phyloP scores from a whole-genome alignment of 2,113 vertebrate species.

The Pangasianodon gigas region DNA sequence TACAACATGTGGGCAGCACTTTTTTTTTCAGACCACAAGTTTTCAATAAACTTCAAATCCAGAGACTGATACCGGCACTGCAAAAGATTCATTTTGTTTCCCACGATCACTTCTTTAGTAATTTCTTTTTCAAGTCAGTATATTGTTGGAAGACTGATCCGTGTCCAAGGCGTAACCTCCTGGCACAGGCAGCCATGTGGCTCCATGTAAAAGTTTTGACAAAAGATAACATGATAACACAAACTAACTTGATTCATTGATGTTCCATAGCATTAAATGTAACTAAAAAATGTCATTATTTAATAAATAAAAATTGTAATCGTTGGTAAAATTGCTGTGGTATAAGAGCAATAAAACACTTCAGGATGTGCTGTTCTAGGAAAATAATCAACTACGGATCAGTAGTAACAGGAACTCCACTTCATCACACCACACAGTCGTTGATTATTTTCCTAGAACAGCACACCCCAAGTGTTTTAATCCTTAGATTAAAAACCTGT shows the following conservation, averaged over 20 bases:
- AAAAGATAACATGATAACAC: not conserved
- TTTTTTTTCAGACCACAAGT: not conserved
- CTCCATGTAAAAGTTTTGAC: no score
- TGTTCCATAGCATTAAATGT: not conserved
- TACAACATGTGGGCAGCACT: not conserved
- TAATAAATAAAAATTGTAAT: not conserved
- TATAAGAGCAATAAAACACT: not conserved
- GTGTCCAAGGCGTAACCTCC: not conserved
- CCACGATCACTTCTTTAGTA: not conserved
- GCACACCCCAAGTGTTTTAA: not conserved
- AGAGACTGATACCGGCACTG: no score
- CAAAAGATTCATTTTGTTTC: not conserved
- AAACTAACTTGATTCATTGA: not conserved
- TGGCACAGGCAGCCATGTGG: not conserved
- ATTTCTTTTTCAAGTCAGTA: not conserved
- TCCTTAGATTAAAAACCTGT: not conserved
- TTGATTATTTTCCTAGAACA: not conserved
- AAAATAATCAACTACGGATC: not conserved
- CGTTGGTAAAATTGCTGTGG: not conserved
- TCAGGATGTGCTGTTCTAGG: not conserved
- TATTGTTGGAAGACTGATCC: not conserved
- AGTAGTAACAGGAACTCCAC: not conserved
- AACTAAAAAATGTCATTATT: not conserved
- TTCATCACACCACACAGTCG: not conserved
- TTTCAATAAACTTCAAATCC: not conserved